Conservation (phyloP, 2,888 invertebrate species). For the Cryptocheilus praepositus region DNA sequence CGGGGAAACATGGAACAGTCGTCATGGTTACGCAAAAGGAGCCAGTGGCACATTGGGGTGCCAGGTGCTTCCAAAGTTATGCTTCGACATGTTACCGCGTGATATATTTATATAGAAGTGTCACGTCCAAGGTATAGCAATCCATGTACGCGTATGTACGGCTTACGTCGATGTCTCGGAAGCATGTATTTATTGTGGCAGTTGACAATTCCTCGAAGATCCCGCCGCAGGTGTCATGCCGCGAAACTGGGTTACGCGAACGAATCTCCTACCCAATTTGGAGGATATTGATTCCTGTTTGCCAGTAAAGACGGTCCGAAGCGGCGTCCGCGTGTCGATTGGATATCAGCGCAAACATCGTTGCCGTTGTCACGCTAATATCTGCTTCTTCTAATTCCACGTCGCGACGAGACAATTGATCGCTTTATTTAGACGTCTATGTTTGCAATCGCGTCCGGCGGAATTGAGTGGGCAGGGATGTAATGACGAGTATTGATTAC, state of each 20-base stretch:
- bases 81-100: constrained; percentile 37
- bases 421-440: too few species aligned
- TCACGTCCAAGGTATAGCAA: background rate
- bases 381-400: too few species aligned
- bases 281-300: constrained; percentile 8
- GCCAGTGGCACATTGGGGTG: background rate
- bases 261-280: constrained; percentile 15
- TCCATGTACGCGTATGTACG: constrained; percentile 3
- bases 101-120: constrained; percentile 13
- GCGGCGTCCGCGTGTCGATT: too few species aligned
- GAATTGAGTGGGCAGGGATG: too few species aligned
- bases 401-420: too few species aligned
- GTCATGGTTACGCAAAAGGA: constrained; percentile 43
- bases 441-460: too few species aligned
- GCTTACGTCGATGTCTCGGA: background rate
- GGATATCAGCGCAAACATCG: too few species aligned
- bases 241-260: constrained; percentile 38
- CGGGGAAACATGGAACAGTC: constrained; percentile 38
- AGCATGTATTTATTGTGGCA: constrained; percentile 21
- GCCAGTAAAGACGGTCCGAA: too few species aligned
- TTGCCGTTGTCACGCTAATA: too few species aligned
- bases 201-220: constrained; percentile 24
- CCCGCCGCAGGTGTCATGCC: constrained; percentile 37
- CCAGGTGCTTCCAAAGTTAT: constrained; percentile 45
- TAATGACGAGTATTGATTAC: too few species aligned